These are phyloP conservation scores for Aromia moschata DNA, from an alignment of 2,888 invertebrate species.

Conservation along the genomic window DNA sequence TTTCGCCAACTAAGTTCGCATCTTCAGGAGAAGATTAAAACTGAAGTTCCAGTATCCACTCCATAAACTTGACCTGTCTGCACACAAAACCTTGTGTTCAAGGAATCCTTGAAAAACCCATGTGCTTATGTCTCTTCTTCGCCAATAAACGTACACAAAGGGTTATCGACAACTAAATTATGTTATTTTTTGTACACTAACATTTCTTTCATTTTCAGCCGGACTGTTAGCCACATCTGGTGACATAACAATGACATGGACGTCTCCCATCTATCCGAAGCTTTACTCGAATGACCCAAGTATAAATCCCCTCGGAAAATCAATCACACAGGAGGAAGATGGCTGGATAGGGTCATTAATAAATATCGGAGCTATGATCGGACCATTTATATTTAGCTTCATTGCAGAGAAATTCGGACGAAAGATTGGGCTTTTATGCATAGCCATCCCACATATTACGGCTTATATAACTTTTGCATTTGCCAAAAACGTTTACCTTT, in stretches of 20 bases:
- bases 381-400: constrained; percentile 75
- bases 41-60: too few relatives aligned
- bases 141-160: too few relatives aligned
- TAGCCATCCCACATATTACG: constrained; percentile 42
- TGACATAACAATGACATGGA: constrained; percentile 46
- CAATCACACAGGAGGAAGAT: constrained; percentile 57
- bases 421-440: constrained; percentile 72
- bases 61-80: too few relatives aligned
- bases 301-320: constrained; percentile 54
- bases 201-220: too few relatives aligned
- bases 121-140: too few relatives aligned
- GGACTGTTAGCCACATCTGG: constrained; percentile 46
- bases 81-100: too few relatives aligned
- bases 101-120: too few relatives aligned
- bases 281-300: constrained; percentile 43
- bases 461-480: constrained; percentile 43
- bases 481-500: constrained; percentile 36
- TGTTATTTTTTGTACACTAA: too few relatives aligned
- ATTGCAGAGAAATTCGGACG: constrained; percentile 72
- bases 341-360: constrained; percentile 66
- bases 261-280: constrained; percentile 47
- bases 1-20: too few relatives aligned
- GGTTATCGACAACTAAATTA: too few relatives aligned
- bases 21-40: too few relatives aligned
- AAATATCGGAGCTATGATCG: constrained; percentile 65